Conservation (phyloP, 2,113 vertebrate genomes). For the Recurvirostra avosetta region DNA sequence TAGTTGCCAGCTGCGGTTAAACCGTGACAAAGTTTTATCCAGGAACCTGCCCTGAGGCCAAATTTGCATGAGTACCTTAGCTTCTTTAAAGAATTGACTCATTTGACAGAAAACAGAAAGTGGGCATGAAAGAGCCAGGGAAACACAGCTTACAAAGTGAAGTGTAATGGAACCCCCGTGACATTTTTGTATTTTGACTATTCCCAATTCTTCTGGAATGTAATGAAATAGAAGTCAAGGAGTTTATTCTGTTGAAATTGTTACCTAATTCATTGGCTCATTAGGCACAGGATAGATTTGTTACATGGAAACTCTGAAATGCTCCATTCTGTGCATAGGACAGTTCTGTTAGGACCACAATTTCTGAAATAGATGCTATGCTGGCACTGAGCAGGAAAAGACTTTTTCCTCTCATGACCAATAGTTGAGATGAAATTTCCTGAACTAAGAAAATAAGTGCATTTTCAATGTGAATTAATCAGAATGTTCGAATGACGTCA, state of each 20-base stretch:
- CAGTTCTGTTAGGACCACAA: not conserved
- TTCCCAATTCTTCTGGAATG: not conserved
- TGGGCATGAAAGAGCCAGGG: not conserved
- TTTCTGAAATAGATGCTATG: not conserved
- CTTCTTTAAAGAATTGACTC: not conserved
- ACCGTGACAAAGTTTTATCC: not conserved
- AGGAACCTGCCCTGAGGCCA: not conserved
- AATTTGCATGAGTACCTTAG: not conserved
- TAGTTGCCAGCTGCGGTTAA: not conserved
- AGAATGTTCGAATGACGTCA: not conserved
- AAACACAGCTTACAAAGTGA: not conserved
- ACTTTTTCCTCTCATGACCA: not conserved
- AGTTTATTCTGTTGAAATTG: not conserved
- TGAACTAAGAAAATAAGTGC: not conserved
- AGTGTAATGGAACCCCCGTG: not conserved
- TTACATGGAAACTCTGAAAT: not conserved
- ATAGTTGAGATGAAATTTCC: not conserved
- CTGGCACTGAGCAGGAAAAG: not conserved
- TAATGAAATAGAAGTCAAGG: not conserved
- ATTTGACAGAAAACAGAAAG: not conserved
- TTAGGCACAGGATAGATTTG: not conserved
- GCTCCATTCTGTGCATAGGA: not conserved
- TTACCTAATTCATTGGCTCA: not conserved
- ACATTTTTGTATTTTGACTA: not conserved
- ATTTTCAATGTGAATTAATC: not conserved